Percentiles rank a stretch among this genome's conserved stretches.
phyloP scores from a whole-genome alignment of 2,888 invertebrate genomes.

The Cheilosia variabilis region DNA sequence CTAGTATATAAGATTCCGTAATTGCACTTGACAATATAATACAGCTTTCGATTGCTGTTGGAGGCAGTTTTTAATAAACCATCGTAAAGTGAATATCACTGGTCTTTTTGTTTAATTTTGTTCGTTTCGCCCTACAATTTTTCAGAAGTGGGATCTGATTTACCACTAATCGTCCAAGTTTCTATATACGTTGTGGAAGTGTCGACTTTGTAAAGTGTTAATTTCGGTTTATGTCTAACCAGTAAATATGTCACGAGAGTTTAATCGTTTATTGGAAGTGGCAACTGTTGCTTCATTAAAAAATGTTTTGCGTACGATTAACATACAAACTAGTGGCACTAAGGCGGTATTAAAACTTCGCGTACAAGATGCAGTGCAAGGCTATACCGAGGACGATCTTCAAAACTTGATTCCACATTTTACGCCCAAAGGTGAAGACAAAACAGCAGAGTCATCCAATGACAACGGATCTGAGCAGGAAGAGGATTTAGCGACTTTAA shows the following conservation, averaged over 20 bases:
- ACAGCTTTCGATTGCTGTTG: background rate
- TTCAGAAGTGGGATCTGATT: background rate
- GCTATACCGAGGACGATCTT: constrained; percentile 15
- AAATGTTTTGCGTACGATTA: constrained; percentile 1
- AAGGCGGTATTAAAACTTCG: constrained; percentile 5
- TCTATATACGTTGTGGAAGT: background rate
- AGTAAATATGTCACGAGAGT: background rate
- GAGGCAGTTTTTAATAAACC: too few relatives aligned
- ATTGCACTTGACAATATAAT: background rate
- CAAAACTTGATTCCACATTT: background rate
- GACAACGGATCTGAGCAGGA: constrained; percentile 26
- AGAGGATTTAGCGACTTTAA: background rate
- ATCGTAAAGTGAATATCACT: too few relatives aligned
- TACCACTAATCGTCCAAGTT: background rate
- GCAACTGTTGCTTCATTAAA: background rate
- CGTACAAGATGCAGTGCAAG: constrained; percentile 8
- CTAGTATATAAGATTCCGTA: background rate
- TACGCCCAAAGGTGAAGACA: background rate
- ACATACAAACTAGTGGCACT: background rate
- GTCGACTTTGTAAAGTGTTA: background rate
- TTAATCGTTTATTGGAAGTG: background rate
- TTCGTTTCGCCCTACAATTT: background rate
- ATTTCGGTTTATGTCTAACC: background rate
- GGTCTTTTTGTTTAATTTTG: too few relatives aligned
- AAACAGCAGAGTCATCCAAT: background rate